Base-by-base conservation (phyloP, 35 echinoderm and acorn worm genomes). In the Antedon bifida region DNA sequence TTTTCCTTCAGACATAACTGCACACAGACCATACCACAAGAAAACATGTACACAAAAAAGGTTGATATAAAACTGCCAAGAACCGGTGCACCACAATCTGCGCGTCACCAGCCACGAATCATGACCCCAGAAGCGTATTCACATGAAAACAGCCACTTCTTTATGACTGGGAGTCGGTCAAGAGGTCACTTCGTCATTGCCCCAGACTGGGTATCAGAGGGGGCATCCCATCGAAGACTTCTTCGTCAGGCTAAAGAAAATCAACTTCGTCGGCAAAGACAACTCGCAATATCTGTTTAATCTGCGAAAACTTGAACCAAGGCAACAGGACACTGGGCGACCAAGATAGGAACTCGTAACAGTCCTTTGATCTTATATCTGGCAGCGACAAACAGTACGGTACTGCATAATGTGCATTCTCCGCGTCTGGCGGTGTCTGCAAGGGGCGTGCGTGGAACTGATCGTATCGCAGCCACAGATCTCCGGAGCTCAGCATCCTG, bases 161-260 rank as follows among this genome's bases (percentile, higher is more conserved):
- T 36, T 34, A 38, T 83, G 36, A 80, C 90, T 12, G 31, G 84
- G 16, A 34, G 79, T 23, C 30, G 39, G 0, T 80, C 55, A 14
- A 38, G 85, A 73, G 44, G 85, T 19, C 86, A 87, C 29, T 91
- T 91, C 46, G 78, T 87, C 81, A 91, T 91, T 44, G 90, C 90
- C 17, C 90, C 90, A 35, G 90, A 91, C 74, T 91, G 90, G 90
- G 90, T 91, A 8, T 91, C 90, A 12, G 90, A 91, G 39, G 77
- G 85, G 3, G 44, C 75, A 19, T 73, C 85, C 2, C 85, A 77
- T 64, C 80, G 85, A n/a, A 51, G 85, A 74, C 76, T 83, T 36
- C 29, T 32, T 34, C 33, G 77, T 17, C 86, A 87, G 55, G 79
- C 78, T 21, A 74, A 36, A 79, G 75, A 64, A 26, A 26, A 11